phyloP scores from a whole-genome alignment of 1,140 invertebrate genomes.

The Lasioglossum baleicum region DNA sequence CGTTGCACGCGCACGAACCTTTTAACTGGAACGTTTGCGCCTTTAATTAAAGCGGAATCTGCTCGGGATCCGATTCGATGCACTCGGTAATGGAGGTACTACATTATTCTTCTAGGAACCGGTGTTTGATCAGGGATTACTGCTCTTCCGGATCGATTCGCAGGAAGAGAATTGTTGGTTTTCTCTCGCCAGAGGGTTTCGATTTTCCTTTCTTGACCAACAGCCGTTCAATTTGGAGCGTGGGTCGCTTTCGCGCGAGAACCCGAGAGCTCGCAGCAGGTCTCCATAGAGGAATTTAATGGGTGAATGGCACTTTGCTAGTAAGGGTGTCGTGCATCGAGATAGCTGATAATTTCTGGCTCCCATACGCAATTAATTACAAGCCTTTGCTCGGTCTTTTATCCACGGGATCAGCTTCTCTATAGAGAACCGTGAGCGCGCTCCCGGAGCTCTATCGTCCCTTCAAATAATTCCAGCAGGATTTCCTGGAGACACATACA shows the following conservation, averaged over 20 bases:
- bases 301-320: neutral
- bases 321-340: neutral
- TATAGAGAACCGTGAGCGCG: neutral
- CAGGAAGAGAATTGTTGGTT: neutral
- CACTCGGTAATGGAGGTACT: neutral
- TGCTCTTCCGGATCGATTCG: neutral
- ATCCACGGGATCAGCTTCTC: neutral
- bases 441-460: neutral
- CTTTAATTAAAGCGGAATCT: no score
- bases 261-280: neutral
- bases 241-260: neutral
- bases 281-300: neutral
- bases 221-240: neutral
- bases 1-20: no score
- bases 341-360: slow-evolving; percentile 8
- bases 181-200: neutral
- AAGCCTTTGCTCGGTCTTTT: slow-evolving; percentile 1
- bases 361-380: slow-evolving; percentile 12
- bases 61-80: neutral
- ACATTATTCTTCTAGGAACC: neutral
- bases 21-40: no score
- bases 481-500: neutral
- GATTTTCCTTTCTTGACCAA: neutral
- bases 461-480: slow-evolving; percentile 22
- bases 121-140: neutral